Evolutionary conservation across 1,140 invertebrate genomes (phyloP).

Genomic region (Diplogasteroides magnus): DNA sequence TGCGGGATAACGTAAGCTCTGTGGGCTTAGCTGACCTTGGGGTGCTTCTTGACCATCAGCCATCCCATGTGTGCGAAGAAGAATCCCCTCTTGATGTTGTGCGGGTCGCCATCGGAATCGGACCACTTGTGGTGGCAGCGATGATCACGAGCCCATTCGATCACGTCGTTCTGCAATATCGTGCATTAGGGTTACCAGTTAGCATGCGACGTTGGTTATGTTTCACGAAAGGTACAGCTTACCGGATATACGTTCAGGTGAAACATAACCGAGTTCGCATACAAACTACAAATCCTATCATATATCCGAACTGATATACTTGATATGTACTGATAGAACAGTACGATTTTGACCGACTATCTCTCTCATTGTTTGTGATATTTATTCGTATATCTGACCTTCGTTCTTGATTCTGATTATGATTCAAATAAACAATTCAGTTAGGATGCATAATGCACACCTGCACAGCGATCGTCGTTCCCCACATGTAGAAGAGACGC

Average conservation of each 20-base stretch:
- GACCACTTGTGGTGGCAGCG: conserved; percentile 91
- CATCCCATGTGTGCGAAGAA: conserved; percentile 94
- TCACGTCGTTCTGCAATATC: conserved; percentile 73
- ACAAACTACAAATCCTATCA: no score
- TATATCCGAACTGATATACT: neutral
- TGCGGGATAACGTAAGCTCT: no score
- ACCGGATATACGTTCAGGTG: no score
- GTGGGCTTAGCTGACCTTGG: conserved; percentile 64
- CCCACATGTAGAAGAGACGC: conserved; percentile 69
- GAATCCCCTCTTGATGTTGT: conserved; percentile 86
- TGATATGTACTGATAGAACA: neutral
- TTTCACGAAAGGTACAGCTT: no score
- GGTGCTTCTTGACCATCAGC: conserved; percentile 82
- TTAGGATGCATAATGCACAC: conserved; percentile 64
- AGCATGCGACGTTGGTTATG: neutral
- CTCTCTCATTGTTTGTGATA: no score
- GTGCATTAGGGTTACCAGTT: no score
- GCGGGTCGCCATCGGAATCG: conserved; percentile 90
- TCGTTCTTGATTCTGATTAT: no score
- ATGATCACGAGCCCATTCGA: conserved; percentile 89
- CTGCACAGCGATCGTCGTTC: conserved; percentile 80
- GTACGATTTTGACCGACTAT: no score
- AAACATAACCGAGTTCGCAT: no score
- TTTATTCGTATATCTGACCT: no score
- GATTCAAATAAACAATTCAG: no score